Base-by-base conservation (phyloP, 2,797 vertebrate species). In the Pangasius mekongensis region DNA sequence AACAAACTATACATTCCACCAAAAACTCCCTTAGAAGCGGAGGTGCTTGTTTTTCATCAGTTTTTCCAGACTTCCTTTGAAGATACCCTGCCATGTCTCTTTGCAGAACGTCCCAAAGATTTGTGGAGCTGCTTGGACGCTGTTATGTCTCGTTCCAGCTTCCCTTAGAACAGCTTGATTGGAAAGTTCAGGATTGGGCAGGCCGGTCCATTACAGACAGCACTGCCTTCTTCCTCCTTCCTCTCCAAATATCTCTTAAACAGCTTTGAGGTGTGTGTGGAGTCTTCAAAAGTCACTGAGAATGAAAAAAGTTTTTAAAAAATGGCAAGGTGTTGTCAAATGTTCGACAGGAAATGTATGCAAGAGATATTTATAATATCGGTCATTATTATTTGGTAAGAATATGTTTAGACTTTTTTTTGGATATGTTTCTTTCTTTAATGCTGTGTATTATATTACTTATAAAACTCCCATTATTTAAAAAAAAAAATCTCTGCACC, bases 281-380 rank as follows among this genome's bases (percentile, higher is more conserved):
- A 62, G 36, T 82, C 22, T 39, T 18, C 10, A 0, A 67, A 22
- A 85, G 49, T 58, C n/a, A 56, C 30, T 27, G n/a, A 36, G 66
- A 71, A 71, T 69, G 7, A 52, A 11, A 33, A 64, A 60, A 47
- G 62, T 11, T 9, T 62, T 83, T 83, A 52, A 54, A 27, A 27
- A 71, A 33, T 36, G 22, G 49, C 30, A 27, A 54, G 33, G 13
- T 58, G 66, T 73, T 52, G 24, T 30, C 13, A 49, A 1, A 39
- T 5, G 6, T 83, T 69, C 13, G n/a, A 27, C 10, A 58, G 67
- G 33, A 85, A 85, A 73, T 85, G 66, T 54, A 87, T 78, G 56
- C 92, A 16, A 87, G 27, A 90, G 88, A 89, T 92, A 88, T 91
- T 87, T 90, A 90, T 90, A 78, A 76, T 56, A 14, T 87, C 30